Base-by-base conservation (phyloP, 1,140 invertebrate genomes). In the Euura lappo region DNA sequence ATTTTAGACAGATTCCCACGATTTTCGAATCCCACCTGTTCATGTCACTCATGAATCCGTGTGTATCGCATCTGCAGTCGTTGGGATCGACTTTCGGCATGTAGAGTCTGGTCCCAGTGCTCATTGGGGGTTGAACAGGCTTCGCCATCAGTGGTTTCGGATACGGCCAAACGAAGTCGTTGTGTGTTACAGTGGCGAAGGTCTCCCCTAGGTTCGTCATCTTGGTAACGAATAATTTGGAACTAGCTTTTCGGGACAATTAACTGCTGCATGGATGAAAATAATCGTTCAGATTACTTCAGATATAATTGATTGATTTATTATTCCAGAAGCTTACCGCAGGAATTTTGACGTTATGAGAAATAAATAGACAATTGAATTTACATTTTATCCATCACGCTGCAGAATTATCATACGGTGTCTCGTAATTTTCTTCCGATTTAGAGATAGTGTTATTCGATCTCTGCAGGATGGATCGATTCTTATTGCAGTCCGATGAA, bases 161-260 rank as follows among this genome's bases (percentile, higher is more conserved):
- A 81, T 89, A 89, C 0, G 90, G 90, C 89, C 90, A 91, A 77
- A 85, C 85, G 75, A 85, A 91, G 73, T 91, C 89, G 69, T 84
- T 84, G 45, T 86, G 87, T 65, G 80, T 85, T 11, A 81, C 84
- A 6, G 88, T 87, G 13, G 81, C 77, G 75, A 91, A 91, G 81
- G 84, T 86, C 81, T 79, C 51, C 47, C 75, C 44, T 43, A 72
- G 7, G 6, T 70, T 72, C 1, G 69, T 44, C 76, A 81, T 84
- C 65, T 67, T 77, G 28, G 44, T 3, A n/a, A 60, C 68, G 68
- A 69, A 5, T 45, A 42, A 45, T 60, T 60, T n/a, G 13, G 51
- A 60, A 60, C 13, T 3, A 3, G 0, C 28, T 28, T 28, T 28
- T 28, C 28, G 28, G 28, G 28, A 28, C 28, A 28, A 28, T 28